These are phyloP conservation scores for Puffinus mauretanicus DNA, from an alignment of 2,113 vertebrate species.

Conservation along the genomic window DNA sequence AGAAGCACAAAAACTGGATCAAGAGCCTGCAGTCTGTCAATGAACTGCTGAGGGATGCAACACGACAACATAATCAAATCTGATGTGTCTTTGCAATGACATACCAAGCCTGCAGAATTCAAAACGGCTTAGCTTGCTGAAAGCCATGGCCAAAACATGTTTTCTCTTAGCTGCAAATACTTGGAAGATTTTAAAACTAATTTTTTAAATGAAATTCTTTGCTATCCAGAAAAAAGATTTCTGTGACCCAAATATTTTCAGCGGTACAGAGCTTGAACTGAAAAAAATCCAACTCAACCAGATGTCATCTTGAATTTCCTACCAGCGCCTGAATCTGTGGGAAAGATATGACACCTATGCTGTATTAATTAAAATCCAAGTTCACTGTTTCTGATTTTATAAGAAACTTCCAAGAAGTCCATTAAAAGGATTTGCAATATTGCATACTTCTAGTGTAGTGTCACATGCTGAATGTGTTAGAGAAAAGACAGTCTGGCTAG, in stretches of 20 bases:
- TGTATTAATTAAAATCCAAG: slow-evolving; percentile 14
- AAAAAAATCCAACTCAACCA: background rate
- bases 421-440: background rate
- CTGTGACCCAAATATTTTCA: slow-evolving; percentile 11
- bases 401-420: background rate
- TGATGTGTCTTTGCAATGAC: slow-evolving; percentile 61
- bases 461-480: slow-evolving; percentile 28
- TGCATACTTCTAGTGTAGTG: background rate
- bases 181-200: slow-evolving; percentile 39
- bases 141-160: slow-evolving; percentile 45
- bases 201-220: slow-evolving; percentile 40
- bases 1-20: slow-evolving; percentile 37
- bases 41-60: slow-evolving; percentile 58
- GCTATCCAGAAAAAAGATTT: slow-evolving; percentile 5
- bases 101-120: slow-evolving; percentile 52
- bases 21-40: slow-evolving; percentile 66
- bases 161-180: slow-evolving; percentile 63
- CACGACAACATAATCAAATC: slow-evolving; percentile 58
- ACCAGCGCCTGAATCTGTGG: background rate
- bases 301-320: background rate
- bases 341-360: background rate
- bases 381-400: background rate
- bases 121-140: slow-evolving; percentile 36
- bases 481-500: slow-evolving; percentile 43
- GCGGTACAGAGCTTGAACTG: background rate